These are phyloP conservation scores for Episyrphus balteatus DNA, from an alignment of 1,140 invertebrate species.

Conservation along the genomic window DNA sequence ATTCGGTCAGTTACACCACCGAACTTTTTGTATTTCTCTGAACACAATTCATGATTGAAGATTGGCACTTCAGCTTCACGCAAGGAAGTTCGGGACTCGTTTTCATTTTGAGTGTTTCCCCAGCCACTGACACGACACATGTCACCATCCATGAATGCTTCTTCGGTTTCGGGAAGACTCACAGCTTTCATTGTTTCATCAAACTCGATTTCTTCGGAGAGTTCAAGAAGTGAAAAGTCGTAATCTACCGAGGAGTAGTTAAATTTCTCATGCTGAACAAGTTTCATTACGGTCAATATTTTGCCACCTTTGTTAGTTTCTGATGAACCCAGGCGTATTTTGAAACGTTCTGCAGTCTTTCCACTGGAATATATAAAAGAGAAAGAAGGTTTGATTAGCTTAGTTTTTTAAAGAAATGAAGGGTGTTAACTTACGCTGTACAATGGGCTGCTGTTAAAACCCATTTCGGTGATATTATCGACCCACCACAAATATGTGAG, in stretches of 20 bases:
- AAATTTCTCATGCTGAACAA: constrained; percentile 33
- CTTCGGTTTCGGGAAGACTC: constrained; percentile 17
- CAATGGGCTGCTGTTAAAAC: constrained; percentile 44
- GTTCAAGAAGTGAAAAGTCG: constrained; percentile 32
- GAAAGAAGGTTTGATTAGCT: not conserved
- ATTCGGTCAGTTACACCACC: constrained; percentile 65
- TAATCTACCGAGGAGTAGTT: constrained; percentile 28
- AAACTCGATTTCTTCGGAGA: constrained; percentile 25
- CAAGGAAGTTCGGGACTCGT: constrained; percentile 23
- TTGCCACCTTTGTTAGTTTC: constrained; percentile 21
- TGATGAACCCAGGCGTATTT: constrained; percentile 24
- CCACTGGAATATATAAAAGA: constrained; percentile 14
- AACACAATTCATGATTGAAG: constrained; percentile 38
- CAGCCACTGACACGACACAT: constrained; percentile 38
- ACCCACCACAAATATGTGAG: constrained; percentile 51
- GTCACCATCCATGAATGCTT: constrained; percentile 19
- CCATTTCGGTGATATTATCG: constrained; percentile 46
- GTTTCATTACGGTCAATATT: constrained; percentile 18
- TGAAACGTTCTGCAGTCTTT: constrained; percentile 16
- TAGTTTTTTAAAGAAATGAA: not conserved
- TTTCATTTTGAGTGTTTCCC: constrained; percentile 34
- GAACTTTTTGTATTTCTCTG: constrained; percentile 35
- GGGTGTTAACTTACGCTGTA: constrained; percentile 39
- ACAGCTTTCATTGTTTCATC: constrained; percentile 23
- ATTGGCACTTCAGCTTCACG: constrained; percentile 38